Conservation (phyloP, 2,797 vertebrate genomes). For the Fistularia tabacaria region DNA sequence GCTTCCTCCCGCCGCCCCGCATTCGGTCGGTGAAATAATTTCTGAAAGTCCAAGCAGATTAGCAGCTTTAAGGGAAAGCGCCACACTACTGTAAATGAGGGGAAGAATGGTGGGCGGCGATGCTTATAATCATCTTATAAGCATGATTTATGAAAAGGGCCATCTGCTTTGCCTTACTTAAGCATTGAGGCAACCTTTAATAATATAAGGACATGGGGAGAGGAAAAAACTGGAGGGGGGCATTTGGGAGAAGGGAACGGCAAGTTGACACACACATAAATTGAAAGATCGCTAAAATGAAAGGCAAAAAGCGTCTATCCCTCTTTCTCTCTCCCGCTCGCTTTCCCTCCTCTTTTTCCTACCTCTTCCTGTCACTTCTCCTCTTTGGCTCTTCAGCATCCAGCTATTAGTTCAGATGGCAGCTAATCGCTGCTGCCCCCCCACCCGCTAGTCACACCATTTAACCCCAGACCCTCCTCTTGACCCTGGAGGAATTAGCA, state of each 20-base stretch:
- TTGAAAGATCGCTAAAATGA: background rate
- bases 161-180: constrained; percentile 79
- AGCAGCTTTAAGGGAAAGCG: constrained; percentile 25
- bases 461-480: constrained; percentile 67
- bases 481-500: constrained; percentile 65
- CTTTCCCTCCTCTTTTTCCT: too few species aligned
- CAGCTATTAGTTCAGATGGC: constrained; percentile 63
- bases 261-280: constrained; percentile 12
- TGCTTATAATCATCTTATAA: constrained; percentile 73
- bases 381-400: constrained; percentile 45
- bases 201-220: constrained; percentile 72
- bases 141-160: constrained; percentile 81
- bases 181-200: constrained; percentile 79
- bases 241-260: constrained; percentile 1
- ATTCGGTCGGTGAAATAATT: constrained; percentile 27
- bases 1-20: constrained; percentile 6
- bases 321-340: constrained; percentile 6
- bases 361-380: too few species aligned
- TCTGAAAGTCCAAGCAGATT: constrained; percentile 38
- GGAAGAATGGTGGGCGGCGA: constrained; percentile 55
- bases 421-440: constrained; percentile 71
- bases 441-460: constrained; percentile 48
- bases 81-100: constrained; percentile 40
- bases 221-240: constrained; percentile 31
- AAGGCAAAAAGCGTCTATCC: background rate